Evolutionary conservation across 2,113 vertebrate genomes (phyloP), one percentile per base, ranked within the genome.

Genomic region (Pan paniscus): DNA sequence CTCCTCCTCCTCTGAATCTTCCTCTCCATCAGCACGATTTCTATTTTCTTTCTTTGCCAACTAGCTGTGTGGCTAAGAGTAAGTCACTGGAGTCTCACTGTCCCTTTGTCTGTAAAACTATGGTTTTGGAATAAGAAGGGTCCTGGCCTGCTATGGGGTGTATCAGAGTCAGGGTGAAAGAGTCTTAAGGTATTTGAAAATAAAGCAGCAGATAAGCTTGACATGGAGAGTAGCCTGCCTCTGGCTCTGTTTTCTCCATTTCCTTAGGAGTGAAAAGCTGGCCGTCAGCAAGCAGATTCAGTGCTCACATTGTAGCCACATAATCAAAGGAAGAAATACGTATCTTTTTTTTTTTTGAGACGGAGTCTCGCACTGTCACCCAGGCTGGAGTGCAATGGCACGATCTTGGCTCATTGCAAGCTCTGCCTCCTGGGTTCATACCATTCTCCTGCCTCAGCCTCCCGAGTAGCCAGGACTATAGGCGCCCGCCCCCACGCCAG

Each of bases 261-360:
- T 35, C 43, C 35, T 79, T 12, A 88, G 70, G 46, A 75, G 64
- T 18, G 73, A 92, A 67, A 64, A 85, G 43, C 89, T 12, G 1
- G 2, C 48, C 80, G 75, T 48, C 72, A 96, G 83, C 43, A 75
- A 93, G 92, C 87, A 93, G 50, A 90, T 92, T 97, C 90, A 43
- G 83, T 0, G 38, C 83, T 93, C 73, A 78, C 57, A 55, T 61
- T 88, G 85, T 67, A 90, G 72, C 70, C 90, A 96, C 90, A 57
- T 85, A 97, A 96, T 73, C n/a, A 12, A n/a, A 87, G 88, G 40
- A 92, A 96, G 90, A 67, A 96, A 95, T 57, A 43, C 32, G 64
- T 48, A 81, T 84, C 84, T 40, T 40, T 40, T 55, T 55, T 55
- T 17, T 52, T 52, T 52, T 52, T 55, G 52, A 55, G 52, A 55